These are phyloP conservation scores for Nomada fucata DNA, from an alignment of 2,888 invertebrate species.

Conservation along the genomic window DNA sequence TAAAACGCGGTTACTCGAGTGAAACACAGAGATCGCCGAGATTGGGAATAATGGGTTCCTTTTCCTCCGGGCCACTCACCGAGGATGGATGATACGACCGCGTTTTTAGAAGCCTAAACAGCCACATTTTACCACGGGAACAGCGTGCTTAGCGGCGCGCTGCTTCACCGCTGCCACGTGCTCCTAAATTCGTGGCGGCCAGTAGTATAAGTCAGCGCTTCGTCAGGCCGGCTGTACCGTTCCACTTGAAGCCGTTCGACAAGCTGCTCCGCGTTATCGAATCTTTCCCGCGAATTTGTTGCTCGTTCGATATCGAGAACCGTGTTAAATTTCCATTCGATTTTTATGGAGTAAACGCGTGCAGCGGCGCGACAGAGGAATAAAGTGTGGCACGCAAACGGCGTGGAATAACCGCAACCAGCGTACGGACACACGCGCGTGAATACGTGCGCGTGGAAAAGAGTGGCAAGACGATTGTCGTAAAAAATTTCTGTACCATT, in stretches of 20 bases:
- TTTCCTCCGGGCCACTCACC: conserved; percentile 45
- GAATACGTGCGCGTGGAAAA: not conserved
- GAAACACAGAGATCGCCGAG: conserved; percentile 66
- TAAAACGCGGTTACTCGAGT: conserved; percentile 73
- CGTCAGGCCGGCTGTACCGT: not conserved
- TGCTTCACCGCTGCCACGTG: conserved; percentile 49
- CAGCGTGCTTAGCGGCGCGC: conserved; percentile 65
- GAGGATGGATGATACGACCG: conserved; percentile 57
- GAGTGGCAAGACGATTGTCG: not conserved
- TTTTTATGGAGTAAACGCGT: no score
- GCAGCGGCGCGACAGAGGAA: no score
- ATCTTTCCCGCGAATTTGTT: no score
- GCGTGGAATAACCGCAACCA: not conserved
- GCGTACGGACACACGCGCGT: not conserved
- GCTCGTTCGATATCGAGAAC: no score
- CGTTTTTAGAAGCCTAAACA: conserved; percentile 63
- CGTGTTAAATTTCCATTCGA: no score
- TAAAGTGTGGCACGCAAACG: no score
- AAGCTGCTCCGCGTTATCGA: not conserved
- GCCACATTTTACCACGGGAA: conserved; percentile 61
- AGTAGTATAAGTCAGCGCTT: conserved; percentile 35
- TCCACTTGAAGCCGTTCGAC: not conserved
- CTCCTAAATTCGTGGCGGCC: conserved; percentile 25
- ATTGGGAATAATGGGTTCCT: conserved; percentile 54
- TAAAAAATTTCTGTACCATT: not conserved